Evolutionary conservation across 2,113 vertebrate genomes (phyloP).

Genomic region (Daphoenositta chrysoptera): DNA sequence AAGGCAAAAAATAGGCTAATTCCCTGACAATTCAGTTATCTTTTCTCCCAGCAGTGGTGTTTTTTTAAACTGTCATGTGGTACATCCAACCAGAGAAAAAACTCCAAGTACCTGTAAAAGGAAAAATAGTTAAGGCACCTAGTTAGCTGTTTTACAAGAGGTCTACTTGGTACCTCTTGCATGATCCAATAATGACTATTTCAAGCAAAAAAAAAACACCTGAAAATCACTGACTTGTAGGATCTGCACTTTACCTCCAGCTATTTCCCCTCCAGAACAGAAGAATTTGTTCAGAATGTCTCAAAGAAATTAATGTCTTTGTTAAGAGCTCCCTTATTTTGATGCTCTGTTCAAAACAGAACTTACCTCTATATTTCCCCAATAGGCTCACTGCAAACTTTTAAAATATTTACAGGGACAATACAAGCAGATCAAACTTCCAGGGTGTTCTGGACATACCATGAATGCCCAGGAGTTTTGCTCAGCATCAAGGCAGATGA

Average conservation of each 20-base stretch:
- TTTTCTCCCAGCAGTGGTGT: neutral
- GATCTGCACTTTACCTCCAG: neutral
- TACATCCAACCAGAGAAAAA: neutral
- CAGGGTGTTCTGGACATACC: neutral
- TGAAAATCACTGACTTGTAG: neutral
- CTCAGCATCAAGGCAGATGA: neutral
- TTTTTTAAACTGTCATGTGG: neutral
- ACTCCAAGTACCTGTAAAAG: neutral
- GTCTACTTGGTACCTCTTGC: neutral
- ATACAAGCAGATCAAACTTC: neutral
- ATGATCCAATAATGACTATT: neutral
- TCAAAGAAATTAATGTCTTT: neutral
- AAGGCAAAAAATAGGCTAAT: neutral
- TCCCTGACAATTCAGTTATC: neutral
- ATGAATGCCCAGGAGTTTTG: neutral
- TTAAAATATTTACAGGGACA: neutral
- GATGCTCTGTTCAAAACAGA: neutral
- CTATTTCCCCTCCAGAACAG: neutral
- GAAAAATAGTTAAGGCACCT: neutral
- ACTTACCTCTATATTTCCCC: neutral
- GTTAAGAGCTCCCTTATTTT: neutral
- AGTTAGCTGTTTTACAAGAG: neutral
- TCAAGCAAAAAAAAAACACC: neutral
- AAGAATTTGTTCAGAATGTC: neutral
- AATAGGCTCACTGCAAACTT: neutral